Percentiles rank a stretch among this genome's conserved stretches.
phyloP scores from a whole-genome alignment of 35 echinoderm and acorn worm genomes.

The Eucidaris tribuloides region DNA sequence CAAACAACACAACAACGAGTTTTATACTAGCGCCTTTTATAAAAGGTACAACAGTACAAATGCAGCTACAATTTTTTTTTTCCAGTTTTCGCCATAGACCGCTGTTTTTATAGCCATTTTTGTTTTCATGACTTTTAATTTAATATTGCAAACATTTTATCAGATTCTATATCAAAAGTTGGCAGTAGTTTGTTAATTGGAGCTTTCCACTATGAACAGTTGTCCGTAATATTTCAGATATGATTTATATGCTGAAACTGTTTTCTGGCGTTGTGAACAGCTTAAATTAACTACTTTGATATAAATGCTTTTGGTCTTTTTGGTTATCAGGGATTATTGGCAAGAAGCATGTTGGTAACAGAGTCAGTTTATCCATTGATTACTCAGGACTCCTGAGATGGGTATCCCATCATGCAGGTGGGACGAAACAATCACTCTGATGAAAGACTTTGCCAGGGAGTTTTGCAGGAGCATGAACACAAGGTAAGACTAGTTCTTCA shows the following conservation, averaged over 20 bases:
- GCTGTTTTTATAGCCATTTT: no score
- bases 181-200: neutral
- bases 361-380: constrained; percentile 86
- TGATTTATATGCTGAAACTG: no score
- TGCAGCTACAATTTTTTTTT: no score
- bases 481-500: constrained; percentile 26
- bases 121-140: no score
- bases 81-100: no score
- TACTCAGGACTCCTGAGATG: constrained; percentile 60
- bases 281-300: no score
- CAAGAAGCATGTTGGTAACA: constrained; percentile 91
- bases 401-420: constrained; percentile 71
- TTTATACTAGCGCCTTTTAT: no score
- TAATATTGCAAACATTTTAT: constrained; percentile 72
- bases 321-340: constrained; percentile 65
- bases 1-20: no score
- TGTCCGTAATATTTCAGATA: no score
- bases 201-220: no score
- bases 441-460: constrained; percentile 68
- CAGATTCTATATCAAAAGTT: no score
- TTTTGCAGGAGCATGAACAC: constrained; percentile 49
- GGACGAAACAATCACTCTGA: constrained; percentile 83
- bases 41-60: constrained; percentile 87
- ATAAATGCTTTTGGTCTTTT: constrained; percentile 24
- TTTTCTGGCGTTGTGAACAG: no score